These are phyloP conservation scores for Caloenas nicobarica DNA, from an alignment of 2,113 vertebrate species.

Conservation along the genomic window DNA sequence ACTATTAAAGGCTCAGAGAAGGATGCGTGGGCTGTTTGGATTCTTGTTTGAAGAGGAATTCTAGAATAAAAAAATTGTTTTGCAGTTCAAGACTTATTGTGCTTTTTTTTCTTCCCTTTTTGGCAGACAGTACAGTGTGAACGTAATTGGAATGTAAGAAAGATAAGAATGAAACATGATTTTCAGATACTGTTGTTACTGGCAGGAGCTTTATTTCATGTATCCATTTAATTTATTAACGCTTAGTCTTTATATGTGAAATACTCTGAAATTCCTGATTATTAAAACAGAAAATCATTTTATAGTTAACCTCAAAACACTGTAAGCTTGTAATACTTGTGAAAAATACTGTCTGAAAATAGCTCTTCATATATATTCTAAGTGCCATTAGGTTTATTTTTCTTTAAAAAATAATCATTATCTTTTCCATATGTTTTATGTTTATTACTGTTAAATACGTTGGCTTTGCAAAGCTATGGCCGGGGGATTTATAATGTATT, in stretches of 20 bases:
- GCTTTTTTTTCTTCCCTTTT: background rate
- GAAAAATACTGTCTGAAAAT: conserved; percentile 8
- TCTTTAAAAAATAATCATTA: background rate
- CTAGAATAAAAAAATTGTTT: background rate
- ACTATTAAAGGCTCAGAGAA: background rate
- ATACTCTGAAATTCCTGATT: background rate
- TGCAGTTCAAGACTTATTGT: background rate
- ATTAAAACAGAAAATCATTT: conserved; percentile 30
- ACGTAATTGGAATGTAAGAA: background rate
- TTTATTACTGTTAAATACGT: background rate
- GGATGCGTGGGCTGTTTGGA: background rate
- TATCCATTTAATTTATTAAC: background rate
- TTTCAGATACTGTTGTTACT: background rate
- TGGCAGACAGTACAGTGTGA: background rate
- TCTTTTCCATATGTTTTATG: conserved; percentile 17
- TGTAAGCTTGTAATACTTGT: background rate
- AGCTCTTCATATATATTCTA: background rate
- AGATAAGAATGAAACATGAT: background rate
- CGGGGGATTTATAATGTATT: background rate
- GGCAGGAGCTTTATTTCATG: background rate
- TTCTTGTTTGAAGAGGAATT: background rate
- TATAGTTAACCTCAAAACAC: background rate
- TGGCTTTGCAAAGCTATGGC: conserved; percentile 1
- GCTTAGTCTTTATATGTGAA: background rate
- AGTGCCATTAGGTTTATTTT: background rate